Conservation (phyloP, 2,797 vertebrate species). For the Darevskia mixta region DNA sequence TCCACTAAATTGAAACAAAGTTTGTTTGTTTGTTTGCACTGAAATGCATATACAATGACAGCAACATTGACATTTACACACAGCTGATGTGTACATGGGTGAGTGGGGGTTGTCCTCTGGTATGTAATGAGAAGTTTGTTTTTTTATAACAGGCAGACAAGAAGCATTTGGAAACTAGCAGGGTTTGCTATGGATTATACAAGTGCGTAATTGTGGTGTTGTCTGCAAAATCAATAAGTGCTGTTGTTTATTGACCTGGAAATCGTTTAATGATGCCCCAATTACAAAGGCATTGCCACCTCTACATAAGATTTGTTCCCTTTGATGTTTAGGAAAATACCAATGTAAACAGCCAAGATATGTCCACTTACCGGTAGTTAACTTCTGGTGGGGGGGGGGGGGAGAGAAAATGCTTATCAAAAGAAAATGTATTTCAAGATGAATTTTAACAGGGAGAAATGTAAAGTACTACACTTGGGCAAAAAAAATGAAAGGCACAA, state of each 20-base stretch:
- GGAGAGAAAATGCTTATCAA: too few species aligned
- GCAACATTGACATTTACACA: neutral
- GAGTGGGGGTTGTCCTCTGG: neutral
- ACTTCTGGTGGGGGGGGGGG: neutral
- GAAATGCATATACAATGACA: slow-evolving; percentile 1
- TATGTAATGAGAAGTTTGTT: neutral
- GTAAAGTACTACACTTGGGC: too few species aligned
- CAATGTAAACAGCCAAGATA: slow-evolving; percentile 1
- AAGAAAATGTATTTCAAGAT: neutral
- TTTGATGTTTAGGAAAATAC: slow-evolving; percentile 28
- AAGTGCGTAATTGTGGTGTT: slow-evolving; percentile 2
- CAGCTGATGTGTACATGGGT: neutral
- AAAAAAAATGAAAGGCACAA: too few species aligned
- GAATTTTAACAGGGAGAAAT: too few species aligned
- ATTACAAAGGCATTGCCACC: slow-evolving; percentile 38
- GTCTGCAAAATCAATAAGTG: slow-evolving; percentile 41
- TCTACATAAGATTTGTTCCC: neutral
- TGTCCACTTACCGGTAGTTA: neutral
- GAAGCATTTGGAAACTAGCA: slow-evolving; percentile 15
- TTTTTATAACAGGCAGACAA: slow-evolving; percentile 1
- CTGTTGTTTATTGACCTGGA: slow-evolving; percentile 18
- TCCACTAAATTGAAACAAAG: slow-evolving; percentile 7
- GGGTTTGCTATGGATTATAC: slow-evolving; percentile 32
- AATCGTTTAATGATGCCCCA: neutral
- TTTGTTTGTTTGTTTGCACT: neutral